phyloP scores from a whole-genome alignment of 2,113 vertebrate species.

The Meriones unguiculatus region DNA sequence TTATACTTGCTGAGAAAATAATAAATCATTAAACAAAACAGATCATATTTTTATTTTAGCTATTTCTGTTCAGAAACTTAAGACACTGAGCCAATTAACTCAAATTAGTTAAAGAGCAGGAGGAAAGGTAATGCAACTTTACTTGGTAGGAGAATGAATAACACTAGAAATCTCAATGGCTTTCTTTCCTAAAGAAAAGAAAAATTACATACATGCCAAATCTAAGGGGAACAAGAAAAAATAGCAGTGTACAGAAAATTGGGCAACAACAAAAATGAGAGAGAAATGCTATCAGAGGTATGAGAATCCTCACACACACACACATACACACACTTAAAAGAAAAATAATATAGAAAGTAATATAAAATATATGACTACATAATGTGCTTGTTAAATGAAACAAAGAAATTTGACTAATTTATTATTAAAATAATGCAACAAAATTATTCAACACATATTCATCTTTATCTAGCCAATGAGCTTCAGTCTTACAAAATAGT shows the following conservation, averaged over 20 bases:
- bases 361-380: background rate
- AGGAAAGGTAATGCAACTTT: background rate
- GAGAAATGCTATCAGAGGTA: background rate
- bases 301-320: background rate
- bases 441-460: background rate
- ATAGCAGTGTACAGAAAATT: background rate
- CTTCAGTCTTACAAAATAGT: background rate
- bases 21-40: conserved; percentile 48
- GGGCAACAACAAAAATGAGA: background rate
- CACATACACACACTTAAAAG: no score
- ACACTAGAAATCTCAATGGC: background rate
- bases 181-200: background rate
- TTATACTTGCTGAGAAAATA: conserved; percentile 59
- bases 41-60: conserved; percentile 31
- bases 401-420: background rate
- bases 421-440: background rate
- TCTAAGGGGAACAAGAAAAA: background rate
- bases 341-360: background rate
- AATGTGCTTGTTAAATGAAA: conserved; percentile 18
- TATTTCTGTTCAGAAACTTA: background rate
- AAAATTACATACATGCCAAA: background rate
- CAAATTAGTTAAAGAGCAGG: conserved; percentile 27
- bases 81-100: conserved; percentile 52
- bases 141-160: conserved; percentile 14
- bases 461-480: background rate